Percentiles rank a stretch among this genome's conserved stretches.
These are phyloP conservation scores for Okamejei kenojei DNA, from an alignment of 2,797 vertebrate genomes.

Conservation along the genomic window DNA sequence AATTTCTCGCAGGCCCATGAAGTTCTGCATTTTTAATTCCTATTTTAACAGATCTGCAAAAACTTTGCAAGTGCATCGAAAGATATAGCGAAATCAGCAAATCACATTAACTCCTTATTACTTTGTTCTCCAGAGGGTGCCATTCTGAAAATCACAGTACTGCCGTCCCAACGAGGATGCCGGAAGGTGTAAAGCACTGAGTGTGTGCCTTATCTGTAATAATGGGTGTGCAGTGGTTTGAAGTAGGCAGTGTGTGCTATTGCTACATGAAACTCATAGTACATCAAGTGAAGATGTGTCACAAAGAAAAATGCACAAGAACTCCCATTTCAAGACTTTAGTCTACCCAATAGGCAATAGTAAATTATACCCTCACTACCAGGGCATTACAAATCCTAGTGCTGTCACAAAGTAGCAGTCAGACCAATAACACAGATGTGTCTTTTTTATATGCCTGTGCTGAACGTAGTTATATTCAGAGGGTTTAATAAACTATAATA, in stretches of 20 bases:
- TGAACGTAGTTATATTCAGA: not conserved
- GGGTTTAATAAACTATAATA: not conserved
- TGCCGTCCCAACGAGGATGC: not conserved
- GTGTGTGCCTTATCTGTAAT: too few relatives aligned
- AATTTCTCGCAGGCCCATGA: not conserved
- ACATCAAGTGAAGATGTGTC: not conserved
- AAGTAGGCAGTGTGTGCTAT: not conserved
- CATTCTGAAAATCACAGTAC: not conserved
- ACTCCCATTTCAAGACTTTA: not conserved
- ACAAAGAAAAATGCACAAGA: not conserved
- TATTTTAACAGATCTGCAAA: not conserved
- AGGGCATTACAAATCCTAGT: not conserved
- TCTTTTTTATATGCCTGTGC: not conserved
- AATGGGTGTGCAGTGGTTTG: not conserved
- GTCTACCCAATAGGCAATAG: not conserved
- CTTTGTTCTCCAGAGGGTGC: not conserved
- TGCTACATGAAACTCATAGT: not conserved
- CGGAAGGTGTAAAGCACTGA: not conserved
- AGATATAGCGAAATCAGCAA: not conserved
- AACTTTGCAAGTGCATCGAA: not conserved
- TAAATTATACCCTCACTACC: not conserved
- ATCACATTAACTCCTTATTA: not conserved
- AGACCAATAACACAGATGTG: not conserved
- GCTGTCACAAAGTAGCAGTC: not conserved
- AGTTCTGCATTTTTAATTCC: not conserved